These are phyloP conservation scores for Linyphia triangularis DNA, from an alignment of 2,888 invertebrate genomes.

Conservation along the genomic window DNA sequence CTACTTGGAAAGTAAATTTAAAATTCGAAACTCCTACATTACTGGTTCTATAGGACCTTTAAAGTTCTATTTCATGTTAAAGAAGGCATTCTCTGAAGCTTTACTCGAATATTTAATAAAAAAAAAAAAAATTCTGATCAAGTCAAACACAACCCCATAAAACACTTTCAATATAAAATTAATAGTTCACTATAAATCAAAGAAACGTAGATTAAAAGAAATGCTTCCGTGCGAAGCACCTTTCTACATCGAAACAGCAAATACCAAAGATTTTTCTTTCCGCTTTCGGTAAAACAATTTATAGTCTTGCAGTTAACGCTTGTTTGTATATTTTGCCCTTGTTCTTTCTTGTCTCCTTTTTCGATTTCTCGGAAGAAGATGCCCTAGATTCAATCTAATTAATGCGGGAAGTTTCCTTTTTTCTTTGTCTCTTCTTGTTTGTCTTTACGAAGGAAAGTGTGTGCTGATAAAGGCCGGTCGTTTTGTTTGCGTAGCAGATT, in stretches of 20 bases:
- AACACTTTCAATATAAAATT: no score
- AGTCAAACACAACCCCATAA: no score
- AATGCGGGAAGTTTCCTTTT: constrained; percentile 56
- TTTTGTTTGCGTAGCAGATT: constrained; percentile 68
- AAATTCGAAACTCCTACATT: no score
- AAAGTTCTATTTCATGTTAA: no score
- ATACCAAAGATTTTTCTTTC: constrained; percentile 9
- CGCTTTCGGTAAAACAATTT: constrained; percentile 64
- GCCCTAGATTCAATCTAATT: constrained; percentile 61
- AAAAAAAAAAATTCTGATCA: no score
- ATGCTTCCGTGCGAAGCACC: no score
- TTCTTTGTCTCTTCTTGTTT: constrained; percentile 45
- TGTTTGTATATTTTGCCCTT: constrained; percentile 34
- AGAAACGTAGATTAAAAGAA: no score
- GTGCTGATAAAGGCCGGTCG: background rate
- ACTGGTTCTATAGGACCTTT: no score
- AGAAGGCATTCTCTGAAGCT: no score
- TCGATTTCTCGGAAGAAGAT: constrained; percentile 31
- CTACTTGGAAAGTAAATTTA: no score
- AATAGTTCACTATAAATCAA: no score
- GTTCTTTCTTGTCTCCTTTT: background rate
- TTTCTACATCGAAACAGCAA: background rate
- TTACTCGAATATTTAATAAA: no score
- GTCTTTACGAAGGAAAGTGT: constrained; percentile 35
- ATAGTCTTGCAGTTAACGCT: constrained; percentile 66